Conservation (phyloP, 1,140 invertebrate species). For the Chrysomallon squamiferum region DNA sequence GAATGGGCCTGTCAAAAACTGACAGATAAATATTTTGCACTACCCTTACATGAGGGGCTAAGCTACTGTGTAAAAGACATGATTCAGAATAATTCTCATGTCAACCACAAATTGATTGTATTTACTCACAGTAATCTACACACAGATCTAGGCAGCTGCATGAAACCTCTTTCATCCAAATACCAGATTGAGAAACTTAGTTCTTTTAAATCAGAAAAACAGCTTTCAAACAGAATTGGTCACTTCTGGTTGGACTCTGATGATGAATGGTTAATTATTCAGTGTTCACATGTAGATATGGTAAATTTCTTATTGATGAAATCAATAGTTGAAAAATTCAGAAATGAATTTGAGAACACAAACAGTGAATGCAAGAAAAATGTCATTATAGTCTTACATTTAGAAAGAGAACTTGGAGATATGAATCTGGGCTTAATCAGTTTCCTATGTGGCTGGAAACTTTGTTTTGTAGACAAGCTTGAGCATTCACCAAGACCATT, state of each 20-base stretch:
- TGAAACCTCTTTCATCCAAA: neutral
- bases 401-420: neutral
- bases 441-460: neutral
- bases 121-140: constrained; percentile 17
- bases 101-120: neutral
- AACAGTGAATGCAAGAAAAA: neutral
- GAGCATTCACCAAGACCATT: neutral
- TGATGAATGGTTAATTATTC: constrained; percentile 15
- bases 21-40: constrained; percentile 1
- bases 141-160: neutral
- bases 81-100: neutral
- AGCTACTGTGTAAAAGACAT: neutral
- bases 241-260: constrained; percentile 5
- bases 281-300: constrained; percentile 16
- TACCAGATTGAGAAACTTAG: constrained; percentile 19
- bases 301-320: constrained; percentile 12
- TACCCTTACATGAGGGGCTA: constrained; percentile 12
- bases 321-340: constrained; percentile 11
- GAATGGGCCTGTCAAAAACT: neutral
- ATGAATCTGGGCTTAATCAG: neutral
- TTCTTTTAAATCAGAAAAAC: constrained; percentile 25
- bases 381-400: neutral
- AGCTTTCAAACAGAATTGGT: constrained; percentile 4
- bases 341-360: neutral
- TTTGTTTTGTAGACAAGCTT: neutral